Base-by-base conservation (phyloP, 2,113 vertebrate species). In the Mus musculus region DNA sequence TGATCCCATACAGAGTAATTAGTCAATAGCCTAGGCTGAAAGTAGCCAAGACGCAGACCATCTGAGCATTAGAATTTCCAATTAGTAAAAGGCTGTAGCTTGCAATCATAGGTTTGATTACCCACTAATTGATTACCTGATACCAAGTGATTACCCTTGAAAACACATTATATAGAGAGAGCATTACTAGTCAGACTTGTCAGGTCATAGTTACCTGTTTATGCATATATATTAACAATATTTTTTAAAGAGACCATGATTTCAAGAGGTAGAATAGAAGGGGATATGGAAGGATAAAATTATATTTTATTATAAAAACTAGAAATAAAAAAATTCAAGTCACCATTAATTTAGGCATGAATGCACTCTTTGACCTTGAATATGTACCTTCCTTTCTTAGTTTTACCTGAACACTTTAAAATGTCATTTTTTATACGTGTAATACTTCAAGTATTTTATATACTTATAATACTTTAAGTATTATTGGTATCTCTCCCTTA, bases 401-500 rank as follows among this genome's bases (percentile, higher is more conserved):
- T 26, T 96, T 75, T 94, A n/a, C 39, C 84, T n/a, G 1, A 56
- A 0, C 46, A 81, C 49, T 65, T 52, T 78, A 54, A 82, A 89
- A 16, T 61, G 30, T 39, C 3, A 80, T 81, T 94, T 85, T 89
- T 24, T 76, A 46, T 2, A 24, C 10, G 6, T 0, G 0, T 76
- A 91, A 93, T 14, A 91, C 67, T 87, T 89, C 11, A 61, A 86
- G 59, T 10, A 54, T 10, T 54, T 54, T 56, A 56, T 56, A 14
- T 56, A 56, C 54, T 54, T 54, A 9, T 56, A 14, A 56, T 56
- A 56, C 54, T 14, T 46, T 77, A 12, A 65, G 85, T 76, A n/a
- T 94, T 24, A 90, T 20, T 94, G 46, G 61, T 93, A 91, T 87
- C 5, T 82, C 82, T 17, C 67, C 28, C 61, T 10, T 93, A 94